Evolutionary conservation across 2,888 invertebrate genomes (phyloP).

Genomic region (Leucoma salicis): DNA sequence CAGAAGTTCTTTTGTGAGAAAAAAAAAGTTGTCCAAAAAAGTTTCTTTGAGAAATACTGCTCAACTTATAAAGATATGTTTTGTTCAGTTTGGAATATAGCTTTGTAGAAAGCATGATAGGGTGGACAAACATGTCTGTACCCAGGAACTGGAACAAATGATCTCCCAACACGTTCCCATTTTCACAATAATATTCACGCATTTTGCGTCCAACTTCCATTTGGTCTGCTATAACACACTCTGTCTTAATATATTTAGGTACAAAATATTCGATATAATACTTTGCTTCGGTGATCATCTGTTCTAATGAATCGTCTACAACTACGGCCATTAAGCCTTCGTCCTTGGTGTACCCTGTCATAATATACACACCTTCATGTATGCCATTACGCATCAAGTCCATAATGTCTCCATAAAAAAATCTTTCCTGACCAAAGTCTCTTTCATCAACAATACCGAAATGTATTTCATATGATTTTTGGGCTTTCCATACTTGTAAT

Average conservation of each 20-base stretch:
- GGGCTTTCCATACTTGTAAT: conserved; percentile 33
- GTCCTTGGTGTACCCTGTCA: conserved; percentile 86
- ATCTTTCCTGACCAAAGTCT: conserved; percentile 50
- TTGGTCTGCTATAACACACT: conserved; percentile 40
- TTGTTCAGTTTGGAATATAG: conserved; percentile 38
- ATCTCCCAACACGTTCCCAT: conserved; percentile 35
- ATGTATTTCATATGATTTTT: conserved; percentile 31
- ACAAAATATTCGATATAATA: conserved; percentile 45
- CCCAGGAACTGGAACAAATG: conserved; percentile 35
- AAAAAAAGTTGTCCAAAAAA: conserved; percentile 32
- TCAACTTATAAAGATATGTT: conserved; percentile 53
- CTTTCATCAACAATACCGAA: conserved; percentile 48
- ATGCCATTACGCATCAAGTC: conserved; percentile 69
- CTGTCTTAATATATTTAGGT: conserved; percentile 38
- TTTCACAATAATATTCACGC: conserved; percentile 45
- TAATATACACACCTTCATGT: conserved; percentile 81
- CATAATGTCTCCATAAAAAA: conserved; percentile 44
- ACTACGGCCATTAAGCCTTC: conserved; percentile 78
- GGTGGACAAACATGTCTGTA: conserved; percentile 41
- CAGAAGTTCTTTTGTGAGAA: conserved; percentile 19
- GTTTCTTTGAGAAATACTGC: conserved; percentile 52
- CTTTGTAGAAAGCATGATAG: conserved; percentile 39
- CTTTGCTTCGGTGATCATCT: conserved; percentile 37
- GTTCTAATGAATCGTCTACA: conserved; percentile 20
- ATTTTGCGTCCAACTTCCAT: conserved; percentile 45